Base-by-base conservation (phyloP, 2,113 vertebrate species). In the Pao palembangensis region DNA sequence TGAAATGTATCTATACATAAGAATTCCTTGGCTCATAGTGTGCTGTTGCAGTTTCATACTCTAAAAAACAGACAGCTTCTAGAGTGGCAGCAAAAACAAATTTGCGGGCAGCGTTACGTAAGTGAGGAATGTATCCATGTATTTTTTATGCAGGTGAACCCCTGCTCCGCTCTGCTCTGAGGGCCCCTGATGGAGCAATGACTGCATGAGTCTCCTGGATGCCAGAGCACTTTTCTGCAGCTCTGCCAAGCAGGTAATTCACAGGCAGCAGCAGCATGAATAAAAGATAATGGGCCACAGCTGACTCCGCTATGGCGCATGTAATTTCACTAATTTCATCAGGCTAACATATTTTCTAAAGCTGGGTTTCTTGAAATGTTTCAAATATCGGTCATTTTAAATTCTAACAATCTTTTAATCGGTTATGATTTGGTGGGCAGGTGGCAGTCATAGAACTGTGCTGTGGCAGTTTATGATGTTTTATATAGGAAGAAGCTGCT, bases 241-340 rank as follows among this genome's bases (percentile, higher is more conserved):
- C 81, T 84, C 84, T 84, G 84, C 86, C 86, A 84, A 90, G 88
- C 86, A 91, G 84, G 88, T 88, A 87, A 91, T 87, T 87, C 88
- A 88, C 81, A 80, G 81, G 84, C 83, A 83, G 20, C 49, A 51
- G 87, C 77, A 67, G 76, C 78, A 92, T 89, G 86, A 91, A 91
- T 91, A 85, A 89, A 88, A 88, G 71, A 91, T 88, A 88, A 86
- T 80, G 73, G 74, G 79, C 71, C 78, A 78, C 78, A 85, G 85
- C 87, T 84, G 84, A 89, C 84, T 88, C 82, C 76, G 85, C 84
- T 84, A 80, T 84, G 74, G 74, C 59, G 77, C 78, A 80, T 85
- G 73, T 81, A 71, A 83, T 86, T 86, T 78, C 63, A 77, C 75
- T 77, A 78, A 74, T 85, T 85, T 67, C 71, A 78, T 78, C 64